Evolutionary conservation across 2,888 invertebrate species (phyloP).

Genomic region (Trisateles emortualis): DNA sequence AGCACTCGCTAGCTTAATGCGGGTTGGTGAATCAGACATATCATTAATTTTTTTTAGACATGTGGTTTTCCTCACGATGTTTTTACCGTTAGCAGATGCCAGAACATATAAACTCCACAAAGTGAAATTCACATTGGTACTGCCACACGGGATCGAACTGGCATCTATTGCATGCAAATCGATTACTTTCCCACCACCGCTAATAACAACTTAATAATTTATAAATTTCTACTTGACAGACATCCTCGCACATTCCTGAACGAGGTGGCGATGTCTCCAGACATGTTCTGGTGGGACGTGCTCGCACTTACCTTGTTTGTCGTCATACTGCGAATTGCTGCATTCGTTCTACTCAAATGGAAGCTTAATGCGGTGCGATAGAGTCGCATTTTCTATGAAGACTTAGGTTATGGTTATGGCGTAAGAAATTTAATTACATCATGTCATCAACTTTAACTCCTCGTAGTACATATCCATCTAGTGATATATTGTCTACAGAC

Average conservation of each 20-base stretch:
- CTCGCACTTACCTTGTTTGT: conserved; percentile 90
- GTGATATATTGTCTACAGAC: no score
- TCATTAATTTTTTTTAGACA: no score
- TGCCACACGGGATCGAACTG: no score
- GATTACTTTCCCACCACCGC: no score
- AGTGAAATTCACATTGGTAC: no score
- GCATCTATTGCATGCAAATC: no score
- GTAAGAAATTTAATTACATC: not conserved
- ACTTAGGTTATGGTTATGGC: not conserved
- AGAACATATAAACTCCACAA: no score
- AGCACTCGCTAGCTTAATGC: no score
- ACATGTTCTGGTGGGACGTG: conserved; percentile 95
- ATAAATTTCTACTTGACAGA: conserved; percentile 65
- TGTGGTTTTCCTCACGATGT: no score
- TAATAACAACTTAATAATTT: not conserved
- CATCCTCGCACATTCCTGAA: conserved; percentile 93
- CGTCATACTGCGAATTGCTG: conserved; percentile 88
- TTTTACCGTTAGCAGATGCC: no score
- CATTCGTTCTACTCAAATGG: conserved; percentile 92
- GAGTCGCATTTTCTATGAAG: conserved; percentile 8
- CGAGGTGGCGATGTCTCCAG: conserved; percentile 92
- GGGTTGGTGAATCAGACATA: no score
- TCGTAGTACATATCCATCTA: no score
- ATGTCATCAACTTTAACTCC: not conserved
- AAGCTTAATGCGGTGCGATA: conserved; percentile 91